A percentile compares a stretch with the other conserved stretches of the same genome.
Conservation (phyloP, 2,113 vertebrate species). For the Zosterops japonicus region DNA sequence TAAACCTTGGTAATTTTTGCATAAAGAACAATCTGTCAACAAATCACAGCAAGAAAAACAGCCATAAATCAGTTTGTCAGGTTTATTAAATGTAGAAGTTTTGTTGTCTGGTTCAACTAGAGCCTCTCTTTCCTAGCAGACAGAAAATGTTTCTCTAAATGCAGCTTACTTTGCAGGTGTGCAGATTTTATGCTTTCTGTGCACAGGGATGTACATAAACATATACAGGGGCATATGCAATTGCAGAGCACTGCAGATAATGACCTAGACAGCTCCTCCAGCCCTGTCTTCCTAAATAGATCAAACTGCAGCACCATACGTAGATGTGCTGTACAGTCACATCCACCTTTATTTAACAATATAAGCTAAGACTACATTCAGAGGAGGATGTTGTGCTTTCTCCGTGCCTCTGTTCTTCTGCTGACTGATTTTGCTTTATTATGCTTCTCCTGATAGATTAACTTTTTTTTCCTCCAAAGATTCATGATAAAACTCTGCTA, state of each 20-base stretch:
- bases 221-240: neutral
- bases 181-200: neutral
- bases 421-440: neutral
- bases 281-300: neutral
- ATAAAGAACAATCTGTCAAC: constrained; percentile 80
- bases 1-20: constrained; percentile 79
- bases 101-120: constrained; percentile 48
- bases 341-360: neutral
- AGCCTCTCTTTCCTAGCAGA: constrained; percentile 37
- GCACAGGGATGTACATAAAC: neutral
- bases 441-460: neutral
- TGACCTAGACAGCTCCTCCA: neutral
- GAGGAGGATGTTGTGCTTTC: neutral
- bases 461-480: neutral
- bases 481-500: neutral
- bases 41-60: constrained; percentile 66
- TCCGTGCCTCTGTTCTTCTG: neutral
- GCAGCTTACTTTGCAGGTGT: constrained; percentile 35
- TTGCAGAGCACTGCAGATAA: neutral
- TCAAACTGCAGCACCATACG: fast-evolving
- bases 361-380: neutral
- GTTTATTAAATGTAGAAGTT: constrained; percentile 74
- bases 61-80: constrained; percentile 76
- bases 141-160: constrained; percentile 38
- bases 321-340: neutral